Evolutionary conservation across 2,888 invertebrate species (phyloP).

Genomic region (Xestoiulus laeticollis): DNA sequence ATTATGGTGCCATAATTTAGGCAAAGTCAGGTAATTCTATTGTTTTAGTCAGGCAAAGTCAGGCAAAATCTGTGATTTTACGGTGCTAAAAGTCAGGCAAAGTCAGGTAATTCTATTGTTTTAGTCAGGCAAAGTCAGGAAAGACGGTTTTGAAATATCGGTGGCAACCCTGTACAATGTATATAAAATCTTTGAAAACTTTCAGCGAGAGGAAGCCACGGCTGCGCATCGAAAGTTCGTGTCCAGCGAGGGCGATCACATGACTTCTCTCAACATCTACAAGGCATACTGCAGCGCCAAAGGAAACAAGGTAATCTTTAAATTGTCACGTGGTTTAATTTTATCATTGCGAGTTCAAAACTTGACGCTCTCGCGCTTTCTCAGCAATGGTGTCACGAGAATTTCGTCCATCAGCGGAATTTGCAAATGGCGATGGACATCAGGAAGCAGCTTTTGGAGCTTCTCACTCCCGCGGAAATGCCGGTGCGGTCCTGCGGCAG

Average conservation of each 20-base stretch:
- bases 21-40: too few species aligned
- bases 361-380: conserved; percentile 57
- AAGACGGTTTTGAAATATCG: too few species aligned
- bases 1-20: too few species aligned
- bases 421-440: conserved; percentile 82
- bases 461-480: conserved; percentile 74
- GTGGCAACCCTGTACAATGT: too few species aligned
- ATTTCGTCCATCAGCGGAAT: conserved; percentile 85
- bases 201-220: conserved; percentile 75
- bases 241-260: conserved; percentile 88
- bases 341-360: neutral
- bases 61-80: too few species aligned
- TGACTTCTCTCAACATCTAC: conserved; percentile 89
- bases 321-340: too few species aligned
- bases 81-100: too few species aligned
- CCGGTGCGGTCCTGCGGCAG: conserved; percentile 72
- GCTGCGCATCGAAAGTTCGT: conserved; percentile 79
- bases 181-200: conserved; percentile 51
- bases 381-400: conserved; percentile 88
- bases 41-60: too few species aligned
- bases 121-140: too few species aligned
- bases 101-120: too few species aligned
- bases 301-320: conserved; percentile 68
- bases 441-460: conserved; percentile 78
- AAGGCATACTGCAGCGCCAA: conserved; percentile 78